Base-by-base conservation (phyloP, 64 coral and sea anemone species). In the Dendrophyllia cribrosa region DNA sequence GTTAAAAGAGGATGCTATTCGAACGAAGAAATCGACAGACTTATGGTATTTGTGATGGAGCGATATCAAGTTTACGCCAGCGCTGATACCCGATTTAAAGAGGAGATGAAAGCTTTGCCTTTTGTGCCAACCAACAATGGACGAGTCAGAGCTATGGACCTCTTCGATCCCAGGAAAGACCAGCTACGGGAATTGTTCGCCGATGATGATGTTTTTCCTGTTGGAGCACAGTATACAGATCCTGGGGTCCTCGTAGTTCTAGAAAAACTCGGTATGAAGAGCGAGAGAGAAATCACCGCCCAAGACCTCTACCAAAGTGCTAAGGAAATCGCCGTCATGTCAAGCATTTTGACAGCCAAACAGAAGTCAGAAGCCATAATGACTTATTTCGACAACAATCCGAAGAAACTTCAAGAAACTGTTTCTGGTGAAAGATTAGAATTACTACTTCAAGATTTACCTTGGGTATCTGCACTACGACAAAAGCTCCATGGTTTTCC, bases 351-450 rank as follows among this genome's bases (percentile, higher is more conserved):
- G 19, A 68, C 52, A 91, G 91, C 92, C 6, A 51, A 58, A 75
- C 88, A 7, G n/a, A 97, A 97, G 48, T 81, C 95, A 14, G 43
- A 46, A 83, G 88, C 92, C 8, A 90, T 97, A 58, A 70, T 93
- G 23, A 1, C 58, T 22, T 91, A 45, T 56, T 19, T 96, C 46
- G 66, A 67, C 63, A 85, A 46, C 49, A 73, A 93, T 51, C 55
- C 79, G 3, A 3, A 2, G 26, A 67, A 72, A 2, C 79, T 96
- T 66, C 22, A 92, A 51, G 77, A 64, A 9, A 8, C 9, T n/a
- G 59, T 82, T 15, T 47, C 11, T 60, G 60, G 58, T 3, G 71
- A 3, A 14, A 4, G 62, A 8, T 53, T 95, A 6, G 22, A 50
- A 52, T 17, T 3, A 25, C 61, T 68, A 26, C 74, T 95, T 11